Base-by-base conservation (phyloP, 2,888 invertebrate species). In the Synanthedon formicaeformis region DNA sequence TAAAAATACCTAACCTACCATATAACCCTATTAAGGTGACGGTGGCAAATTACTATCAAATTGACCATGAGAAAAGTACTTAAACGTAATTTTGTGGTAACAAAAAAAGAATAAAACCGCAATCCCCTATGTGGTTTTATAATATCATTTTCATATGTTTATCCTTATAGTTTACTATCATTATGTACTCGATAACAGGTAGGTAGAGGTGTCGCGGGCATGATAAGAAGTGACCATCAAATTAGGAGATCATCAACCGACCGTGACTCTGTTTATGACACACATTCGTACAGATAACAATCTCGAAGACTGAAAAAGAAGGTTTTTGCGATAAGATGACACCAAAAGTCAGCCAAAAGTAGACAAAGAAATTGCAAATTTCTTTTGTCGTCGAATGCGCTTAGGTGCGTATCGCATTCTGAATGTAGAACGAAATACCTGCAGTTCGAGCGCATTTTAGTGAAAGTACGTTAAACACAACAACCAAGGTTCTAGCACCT, bases 221-320 rank as follows among this genome's bases (percentile, higher is more conserved):
- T 14, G 80, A 81, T 81, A 80, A 75, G 66, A 61, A 67, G 63
- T 75, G 82, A 76, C 81, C 78, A 81, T 80, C 79, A 80, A 83
- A 78, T 79, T 80, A 79, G 68, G 82, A 84, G 86, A 84, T 85
- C 86, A 81, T 78, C 75, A 82, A 80, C 82, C 86, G 82, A 64
- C 86, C 86, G 57, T 86, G 86, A 85, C 86, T 84, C 72, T 74
- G 74, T 81, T 83, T 81, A 70, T 72, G 64, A 65, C 67, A 71
- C 60, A 67, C 67, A 67, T 67, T 65, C 62, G 61, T 66, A 66
- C 34, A 49, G 49, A 49, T 50, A 58, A 66, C 60, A 63, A 66
- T 70, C 64, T 66, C 59, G 55, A 61, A 67, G 67, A 67, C 71
- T 71, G 77, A 78, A 71, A 70, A 64, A 64, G 75, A 81, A 81